A percentile compares a stretch with the other conserved stretches of the same genome.
These are phyloP conservation scores for Lophotis ruficrista DNA, from an alignment of 2,113 vertebrate species.

Conservation along the genomic window DNA sequence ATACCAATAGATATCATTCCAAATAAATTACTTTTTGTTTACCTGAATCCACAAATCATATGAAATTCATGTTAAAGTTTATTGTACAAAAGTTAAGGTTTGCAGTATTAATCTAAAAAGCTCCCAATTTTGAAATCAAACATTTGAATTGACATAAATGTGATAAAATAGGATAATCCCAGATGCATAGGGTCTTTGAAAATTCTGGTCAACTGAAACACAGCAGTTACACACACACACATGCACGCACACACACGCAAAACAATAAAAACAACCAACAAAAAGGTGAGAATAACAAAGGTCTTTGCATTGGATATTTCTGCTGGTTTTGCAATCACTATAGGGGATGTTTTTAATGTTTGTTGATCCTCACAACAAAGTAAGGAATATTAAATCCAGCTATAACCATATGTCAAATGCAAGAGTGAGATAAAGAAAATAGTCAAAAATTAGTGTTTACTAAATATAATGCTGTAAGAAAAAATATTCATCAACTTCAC, in stretches of 20 bases:
- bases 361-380: neutral
- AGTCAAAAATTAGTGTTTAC: constrained; percentile 8
- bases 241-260: neutral
- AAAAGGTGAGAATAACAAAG: neutral
- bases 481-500: neutral
- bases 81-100: constrained; percentile 6
- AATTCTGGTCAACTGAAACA: neutral
- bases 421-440: constrained; percentile 12
- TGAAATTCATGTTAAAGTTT: constrained; percentile 20
- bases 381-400: neutral
- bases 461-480: neutral
- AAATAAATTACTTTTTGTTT: constrained; percentile 21
- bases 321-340: neutral
- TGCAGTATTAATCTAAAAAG: constrained; percentile 39
- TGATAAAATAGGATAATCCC: constrained; percentile 33
- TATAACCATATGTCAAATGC: neutral
- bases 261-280: neutral
- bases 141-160: constrained; percentile 31
- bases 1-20: neutral
- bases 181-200: neutral
- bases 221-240: neutral
- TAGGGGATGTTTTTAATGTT: neutral
- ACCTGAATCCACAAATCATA: constrained; percentile 28
- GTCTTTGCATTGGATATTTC: neutral
- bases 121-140: constrained; percentile 33